Base-by-base conservation (phyloP, 2,888 invertebrate genomes). In the Agrotis puta region DNA sequence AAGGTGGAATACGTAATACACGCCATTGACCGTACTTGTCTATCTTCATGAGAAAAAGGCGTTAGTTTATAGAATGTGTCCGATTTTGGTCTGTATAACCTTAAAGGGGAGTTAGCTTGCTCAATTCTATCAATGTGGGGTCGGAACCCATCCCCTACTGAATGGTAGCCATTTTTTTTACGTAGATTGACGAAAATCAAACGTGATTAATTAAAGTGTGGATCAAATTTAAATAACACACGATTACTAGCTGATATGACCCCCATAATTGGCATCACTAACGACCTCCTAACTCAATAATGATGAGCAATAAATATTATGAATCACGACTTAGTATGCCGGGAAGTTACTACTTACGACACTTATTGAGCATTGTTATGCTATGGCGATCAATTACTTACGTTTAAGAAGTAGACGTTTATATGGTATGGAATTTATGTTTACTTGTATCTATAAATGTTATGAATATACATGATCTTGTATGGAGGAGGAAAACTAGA, bases 251-350 rank as follows among this genome's bases (percentile, higher is more conserved):
- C 24, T 18, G 16, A 39, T n/a, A n/a, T 22, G n/a, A 22, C 20
- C 9, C 39, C 20, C 24, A 27, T 39, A 50, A 50, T 14, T 48
- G 22, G 18, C 39, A 53, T 16, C 51, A 18, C 27, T 22, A 50
- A 73, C 22, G 39, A 27, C 33, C 48, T 50, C n/a, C 43, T 53
- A 75, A 77, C 63, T 51, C 22, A 16, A 70, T 73, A 58, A 77
- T 56, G 33, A 77, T 54, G 58, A 58, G 27, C 62, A 70, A 72
- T 72, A 74, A 50, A 74, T 66, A 27, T 51, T 14, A 59, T 64
- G 72, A 71, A 75, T 78, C 78, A 78, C 58, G 53, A 59, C 16
- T 77, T 64, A 50, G 14, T 64, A 75, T 64, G 47, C 78, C 72
- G 58, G 16, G 77, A 20, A 50, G 6, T 71, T 22, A 20, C n/a